A percentile compares a stretch with the other conserved stretches of the same genome.
Evolutionary conservation across 2,797 vertebrate genomes (phyloP).

Genomic region (Ataeniobius toweri): DNA sequence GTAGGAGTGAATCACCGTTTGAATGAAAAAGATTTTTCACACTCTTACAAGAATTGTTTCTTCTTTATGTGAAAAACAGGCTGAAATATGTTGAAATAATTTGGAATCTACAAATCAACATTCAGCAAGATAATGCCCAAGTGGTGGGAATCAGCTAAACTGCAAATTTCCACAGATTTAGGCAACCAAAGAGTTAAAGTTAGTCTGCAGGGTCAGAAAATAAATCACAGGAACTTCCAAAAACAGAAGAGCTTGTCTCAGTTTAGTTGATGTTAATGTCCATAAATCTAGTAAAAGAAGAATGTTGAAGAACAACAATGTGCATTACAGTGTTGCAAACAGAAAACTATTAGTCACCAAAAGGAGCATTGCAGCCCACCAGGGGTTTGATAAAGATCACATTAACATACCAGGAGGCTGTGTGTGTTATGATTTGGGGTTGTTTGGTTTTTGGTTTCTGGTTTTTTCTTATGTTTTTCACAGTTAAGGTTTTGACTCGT

Average conservation of each 20-base stretch:
- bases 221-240: neutral
- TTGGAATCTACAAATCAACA: neutral
- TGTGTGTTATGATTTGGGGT: too few relatives aligned
- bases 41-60: neutral
- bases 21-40: conserved; percentile 1
- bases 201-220: neutral
- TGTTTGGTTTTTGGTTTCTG: too few relatives aligned
- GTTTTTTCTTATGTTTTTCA: too few relatives aligned
- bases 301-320: neutral
- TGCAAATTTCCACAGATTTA: neutral
- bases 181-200: neutral
- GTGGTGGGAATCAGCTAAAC: neutral
- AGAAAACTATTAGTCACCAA: neutral
- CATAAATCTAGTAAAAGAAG: neutral
- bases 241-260: too few relatives aligned
- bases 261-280: neutral
- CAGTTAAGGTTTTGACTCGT: too few relatives aligned
- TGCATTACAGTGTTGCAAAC: neutral
- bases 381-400: neutral
- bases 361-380: neutral
- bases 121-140: neutral
- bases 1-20: neutral
- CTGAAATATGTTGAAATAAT: neutral
- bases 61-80: neutral
- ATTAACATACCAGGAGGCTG: neutral